phyloP scores from a whole-genome alignment of 2,888 invertebrate genomes.

The Latheticus oryzae region DNA sequence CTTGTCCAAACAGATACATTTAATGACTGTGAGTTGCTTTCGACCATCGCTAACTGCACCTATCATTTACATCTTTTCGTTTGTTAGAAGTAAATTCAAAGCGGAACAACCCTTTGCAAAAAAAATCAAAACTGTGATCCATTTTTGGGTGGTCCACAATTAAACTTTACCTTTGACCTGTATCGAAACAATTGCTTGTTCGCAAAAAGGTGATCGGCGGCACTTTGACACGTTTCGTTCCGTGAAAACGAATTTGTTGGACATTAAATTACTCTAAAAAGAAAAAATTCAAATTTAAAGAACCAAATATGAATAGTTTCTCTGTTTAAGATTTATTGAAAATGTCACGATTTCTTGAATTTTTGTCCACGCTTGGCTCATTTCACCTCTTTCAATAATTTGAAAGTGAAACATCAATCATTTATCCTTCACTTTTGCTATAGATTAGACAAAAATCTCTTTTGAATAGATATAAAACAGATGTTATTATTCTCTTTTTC shows the following conservation, averaged over 20 bases:
- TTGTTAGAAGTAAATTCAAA: constrained; percentile 7
- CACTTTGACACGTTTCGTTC: constrained; percentile 6
- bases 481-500: not conserved
- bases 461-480: not conserved
- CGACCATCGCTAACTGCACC: constrained; percentile 42
- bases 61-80: constrained; percentile 35
- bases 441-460: constrained; percentile 5
- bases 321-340: no score
- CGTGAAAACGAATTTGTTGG: constrained; percentile 22
- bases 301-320: no score
- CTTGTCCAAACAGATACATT: constrained; percentile 43
- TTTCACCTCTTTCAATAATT: constrained; percentile 21
- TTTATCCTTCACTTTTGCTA: constrained; percentile 20
- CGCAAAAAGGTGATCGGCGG: constrained; percentile 21
- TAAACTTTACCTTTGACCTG: constrained; percentile 35
- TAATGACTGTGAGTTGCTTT: constrained; percentile 40
- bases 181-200: constrained; percentile 30
- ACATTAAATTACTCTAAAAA: no score
- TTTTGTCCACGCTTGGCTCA: no score
- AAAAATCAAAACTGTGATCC: not conserved
- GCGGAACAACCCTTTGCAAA: constrained; percentile 26
- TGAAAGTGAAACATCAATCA: constrained; percentile 31
- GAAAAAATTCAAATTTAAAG: no score
- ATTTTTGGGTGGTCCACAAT: constrained; percentile 32
- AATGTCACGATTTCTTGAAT: no score